Percentiles rank a stretch among this genome's conserved stretches.
Conservation (phyloP, 2,113 vertebrate species). For the Marmota flaviventris region DNA sequence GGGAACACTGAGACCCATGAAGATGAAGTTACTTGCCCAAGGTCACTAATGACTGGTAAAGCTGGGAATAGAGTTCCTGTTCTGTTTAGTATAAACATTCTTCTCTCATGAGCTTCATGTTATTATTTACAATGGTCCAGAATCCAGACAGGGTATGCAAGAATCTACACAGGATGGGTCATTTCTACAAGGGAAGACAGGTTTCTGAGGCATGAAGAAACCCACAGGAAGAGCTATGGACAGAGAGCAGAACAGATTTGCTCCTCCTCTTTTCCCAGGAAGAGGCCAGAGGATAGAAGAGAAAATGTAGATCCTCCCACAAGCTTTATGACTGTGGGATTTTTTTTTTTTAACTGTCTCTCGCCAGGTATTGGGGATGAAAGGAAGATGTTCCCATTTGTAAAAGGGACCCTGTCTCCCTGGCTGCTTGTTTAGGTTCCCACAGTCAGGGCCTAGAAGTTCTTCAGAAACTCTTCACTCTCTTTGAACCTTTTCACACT, state of each 20-base stretch:
- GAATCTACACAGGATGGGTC: not conserved
- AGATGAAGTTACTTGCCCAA: not conserved
- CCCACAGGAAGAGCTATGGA: not conserved
- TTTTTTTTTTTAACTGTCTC: not conserved
- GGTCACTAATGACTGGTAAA: not conserved
- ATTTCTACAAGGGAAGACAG: not conserved
- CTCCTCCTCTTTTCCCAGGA: not conserved
- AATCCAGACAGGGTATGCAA: not conserved
- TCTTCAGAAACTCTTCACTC: not conserved
- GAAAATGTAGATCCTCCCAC: not conserved
- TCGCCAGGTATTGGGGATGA: not conserved
- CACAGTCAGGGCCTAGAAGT: not conserved
- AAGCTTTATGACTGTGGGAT: not conserved
- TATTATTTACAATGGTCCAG: not conserved
- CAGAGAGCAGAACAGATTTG: not conserved
- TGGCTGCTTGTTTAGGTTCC: not conserved
- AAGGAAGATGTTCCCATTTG: not conserved
- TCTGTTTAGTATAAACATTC: not conserved
- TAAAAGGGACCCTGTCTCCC: not conserved
- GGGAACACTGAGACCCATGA: not conserved
- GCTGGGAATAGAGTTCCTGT: not conserved
- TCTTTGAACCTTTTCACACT: not conserved
- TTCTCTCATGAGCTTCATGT: not conserved
- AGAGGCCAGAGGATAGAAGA: not conserved
- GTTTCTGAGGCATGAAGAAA: not conserved